A percentile compares a stretch with the other conserved stretches of the same genome.
phyloP scores from a whole-genome alignment of 2,113 vertebrate species.

The Elaphurus davidianus region DNA sequence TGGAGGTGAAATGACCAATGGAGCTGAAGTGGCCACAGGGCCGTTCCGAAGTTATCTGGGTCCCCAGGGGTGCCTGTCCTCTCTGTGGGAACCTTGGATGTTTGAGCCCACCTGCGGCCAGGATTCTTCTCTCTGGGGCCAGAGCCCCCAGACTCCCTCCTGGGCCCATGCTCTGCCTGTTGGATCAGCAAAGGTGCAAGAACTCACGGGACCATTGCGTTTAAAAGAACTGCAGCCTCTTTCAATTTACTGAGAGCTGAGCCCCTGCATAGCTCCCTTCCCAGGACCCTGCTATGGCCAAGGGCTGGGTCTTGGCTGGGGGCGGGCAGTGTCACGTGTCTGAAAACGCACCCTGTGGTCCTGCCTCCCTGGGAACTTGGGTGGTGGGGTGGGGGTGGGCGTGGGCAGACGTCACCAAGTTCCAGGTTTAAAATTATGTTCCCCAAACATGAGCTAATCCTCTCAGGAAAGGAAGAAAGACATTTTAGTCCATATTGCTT shows the following conservation, averaged over 20 bases:
- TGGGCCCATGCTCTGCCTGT: fast-evolving
- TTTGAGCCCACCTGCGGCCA: fast-evolving
- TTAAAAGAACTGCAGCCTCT: fast-evolving
- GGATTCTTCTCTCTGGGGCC: background rate
- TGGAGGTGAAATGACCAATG: fast-evolving
- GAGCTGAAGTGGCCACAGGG: background rate
- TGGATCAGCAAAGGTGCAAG: background rate
- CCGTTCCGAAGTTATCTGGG: fast-evolving
- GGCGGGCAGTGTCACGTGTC: fast-evolving
- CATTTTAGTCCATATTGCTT: background rate
- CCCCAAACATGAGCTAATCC: background rate
- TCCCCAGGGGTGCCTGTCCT: fast-evolving
- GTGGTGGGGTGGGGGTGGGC: fast-evolving
- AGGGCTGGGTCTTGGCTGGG: fast-evolving
- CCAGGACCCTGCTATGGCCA: background rate
- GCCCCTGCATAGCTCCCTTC: fast-evolving
- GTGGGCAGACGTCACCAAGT: fast-evolving
- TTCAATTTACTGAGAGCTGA: background rate
- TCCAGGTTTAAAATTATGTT: background rate
- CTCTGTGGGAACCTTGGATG: fast-evolving
- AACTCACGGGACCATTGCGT: fast-evolving
- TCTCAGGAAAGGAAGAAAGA: background rate
- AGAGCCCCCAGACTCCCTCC: too few relatives aligned
- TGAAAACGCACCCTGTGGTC: fast-evolving
- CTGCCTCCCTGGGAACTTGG: background rate